Evolutionary conservation across 2,888 invertebrate genomes (phyloP), one percentile per base, ranked within the genome.

Genomic region (Melieria picta): DNA sequence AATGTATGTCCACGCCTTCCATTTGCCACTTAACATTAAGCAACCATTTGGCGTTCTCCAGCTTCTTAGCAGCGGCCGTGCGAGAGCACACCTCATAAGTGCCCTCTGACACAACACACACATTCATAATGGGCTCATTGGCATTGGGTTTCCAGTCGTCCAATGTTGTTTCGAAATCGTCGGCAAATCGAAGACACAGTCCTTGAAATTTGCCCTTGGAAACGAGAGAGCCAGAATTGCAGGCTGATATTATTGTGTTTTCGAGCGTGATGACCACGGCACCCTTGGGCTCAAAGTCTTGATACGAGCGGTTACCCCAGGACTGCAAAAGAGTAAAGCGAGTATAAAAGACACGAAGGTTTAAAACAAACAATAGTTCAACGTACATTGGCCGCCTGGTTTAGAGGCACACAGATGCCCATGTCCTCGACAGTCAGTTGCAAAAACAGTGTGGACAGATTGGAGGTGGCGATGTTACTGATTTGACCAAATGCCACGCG

Each of bases 1-100:
- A 88, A 85, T 98, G 97, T 77, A 98, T 97, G 83, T 98, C 98
- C 7, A 98, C 97, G 65, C 99, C 99, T 86, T 98, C 96, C 99
- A 99, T 99, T 88, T 98, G 95, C 97, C 99, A 99, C 76, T 96
- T 94, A 1, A 99, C 97, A 87, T 98, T 98, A 72, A 99, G 89
- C 82, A 98, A 92, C 99, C 99, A 99, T 85, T 99, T 98, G 4
- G 99, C 98, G 87, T 98, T 96, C 85, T 95, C 95, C 91, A 84
- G 72, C 74, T 92, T 93, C 84, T 95, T 94, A 50, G 94, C 93
- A 7, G 96, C 95, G 67, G 94, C 93, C 0, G 98, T 98, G 73
- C 96, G 89, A 0, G 87, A 87, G 64, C 87, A 87, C 5, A 99
- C 96, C 88, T 99, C 98, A 83, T 98, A 99, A 1, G 98, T 98